Evolutionary conservation across 1,140 invertebrate genomes (phyloP), one percentile per base, ranked within the genome.

Genomic region (Drosophila teissieri): DNA sequence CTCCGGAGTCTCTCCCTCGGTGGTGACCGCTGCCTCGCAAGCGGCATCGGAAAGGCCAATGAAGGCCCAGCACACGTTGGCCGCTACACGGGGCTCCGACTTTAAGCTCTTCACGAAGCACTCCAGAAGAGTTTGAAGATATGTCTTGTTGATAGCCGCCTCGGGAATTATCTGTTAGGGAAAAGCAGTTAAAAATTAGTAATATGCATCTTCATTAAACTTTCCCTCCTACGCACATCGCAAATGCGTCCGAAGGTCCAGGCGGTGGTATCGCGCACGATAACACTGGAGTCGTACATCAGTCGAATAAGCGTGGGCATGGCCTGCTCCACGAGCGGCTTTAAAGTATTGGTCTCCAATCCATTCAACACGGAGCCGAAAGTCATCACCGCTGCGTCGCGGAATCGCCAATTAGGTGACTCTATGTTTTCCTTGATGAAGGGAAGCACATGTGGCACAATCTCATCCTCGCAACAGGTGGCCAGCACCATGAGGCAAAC

Each of bases 41-140:
- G 98, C 97, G 7, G 98, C 98, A 93, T 99, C 98, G 0, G 98
- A 98, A n/a, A 99, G 93, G 56, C 98, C 98, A 45, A 97, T 98
- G 79, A 99, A 98, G 0, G 99, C 98, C 99, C 99, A 99, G 91
- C 99, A 99, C n/a, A 99, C 98, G 93, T 99, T 99, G 1, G 98
- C 95, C 14, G 99, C 98, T 0, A 99, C 99, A 34, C 98, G 94
- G 0, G 99, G 98, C 92, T 99, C 98, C 19, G 97, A 96, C 77
- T 96, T 95, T 11, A 99, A 92, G 11, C 97, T 97, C 80, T 96
- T 96, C 0, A 99, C 95, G 22, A 99, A 94, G 73, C 97, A 97
- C 91, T 98, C 96, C 2, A 99, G 92, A 11, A 99, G 91, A 6
- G 96, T 96, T 89, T 96, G 95, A 17, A 99, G 93, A 85, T 96